phyloP scores from a whole-genome alignment of 37 sponge, comb jelly and placozoan genomes.

The Dysidea cf. avara region DNA sequence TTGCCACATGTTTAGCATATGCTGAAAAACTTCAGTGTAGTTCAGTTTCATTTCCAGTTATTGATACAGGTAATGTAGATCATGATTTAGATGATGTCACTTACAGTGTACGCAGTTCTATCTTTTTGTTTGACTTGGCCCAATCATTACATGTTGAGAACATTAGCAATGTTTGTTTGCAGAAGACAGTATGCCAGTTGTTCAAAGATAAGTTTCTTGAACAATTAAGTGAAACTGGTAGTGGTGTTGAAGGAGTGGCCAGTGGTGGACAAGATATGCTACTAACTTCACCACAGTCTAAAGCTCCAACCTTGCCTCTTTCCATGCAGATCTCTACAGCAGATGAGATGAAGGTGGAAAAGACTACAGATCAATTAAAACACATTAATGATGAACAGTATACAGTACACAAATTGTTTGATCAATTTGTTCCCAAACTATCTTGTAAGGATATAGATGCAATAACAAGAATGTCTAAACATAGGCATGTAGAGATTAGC shows the following conservation, averaged over 20 bases:
- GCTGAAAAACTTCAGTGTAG: slow-evolving; percentile 17
- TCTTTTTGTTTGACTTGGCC: background rate
- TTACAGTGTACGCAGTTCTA: slow-evolving; percentile 21
- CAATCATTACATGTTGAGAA: background rate
- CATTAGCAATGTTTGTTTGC: slow-evolving; percentile 23
- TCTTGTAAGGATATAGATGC: background rate
- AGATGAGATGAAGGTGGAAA: background rate
- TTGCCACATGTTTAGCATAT: slow-evolving; percentile 23
- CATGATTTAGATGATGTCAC: slow-evolving; percentile 31
- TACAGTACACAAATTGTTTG: slow-evolving; percentile 9
- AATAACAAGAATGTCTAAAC: background rate
- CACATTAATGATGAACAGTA: slow-evolving; percentile 14
- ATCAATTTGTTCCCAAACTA: slow-evolving; percentile 15
- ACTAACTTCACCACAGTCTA: too few species aligned
- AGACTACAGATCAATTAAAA: slow-evolving; percentile 3
- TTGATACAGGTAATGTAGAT: slow-evolving; percentile 46
- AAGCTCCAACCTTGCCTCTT: too few species aligned
- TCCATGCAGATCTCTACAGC: slow-evolving; percentile 10
- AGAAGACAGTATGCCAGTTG: background rate
- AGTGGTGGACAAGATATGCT: too few species aligned
- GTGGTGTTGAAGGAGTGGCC: too few species aligned
- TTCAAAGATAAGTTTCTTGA: slow-evolving; percentile 16
- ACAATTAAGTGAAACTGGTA: too few species aligned
- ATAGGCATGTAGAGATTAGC: slow-evolving; percentile 14
- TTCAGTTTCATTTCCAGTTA: slow-evolving; percentile 60